These are phyloP conservation scores for Urocyon cinereoargenteus DNA, from an alignment of 2,797 vertebrate species.

Conservation along the genomic window DNA sequence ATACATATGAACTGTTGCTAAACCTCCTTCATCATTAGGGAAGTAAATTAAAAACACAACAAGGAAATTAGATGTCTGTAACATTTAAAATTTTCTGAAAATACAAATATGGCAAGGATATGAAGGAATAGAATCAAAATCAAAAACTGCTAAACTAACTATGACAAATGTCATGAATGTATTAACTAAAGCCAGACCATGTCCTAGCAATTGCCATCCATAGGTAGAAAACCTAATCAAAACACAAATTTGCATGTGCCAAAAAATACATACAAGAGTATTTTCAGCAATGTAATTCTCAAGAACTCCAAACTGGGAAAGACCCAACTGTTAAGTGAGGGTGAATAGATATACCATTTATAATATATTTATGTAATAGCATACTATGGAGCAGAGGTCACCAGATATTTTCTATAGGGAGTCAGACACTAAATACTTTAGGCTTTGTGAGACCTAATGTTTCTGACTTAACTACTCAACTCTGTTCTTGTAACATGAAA, in stretches of 20 bases:
- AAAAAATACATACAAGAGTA: background rate
- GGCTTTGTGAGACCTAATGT: background rate
- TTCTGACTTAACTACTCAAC: background rate
- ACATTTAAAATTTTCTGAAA: background rate
- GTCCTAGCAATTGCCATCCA: background rate
- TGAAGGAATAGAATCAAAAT: background rate
- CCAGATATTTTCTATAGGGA: background rate
- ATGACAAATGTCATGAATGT: background rate
- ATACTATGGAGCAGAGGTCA: background rate
- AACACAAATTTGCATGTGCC: background rate
- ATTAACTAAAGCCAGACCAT: background rate
- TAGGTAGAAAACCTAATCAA: background rate
- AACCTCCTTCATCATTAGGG: background rate
- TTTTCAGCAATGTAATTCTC: background rate
- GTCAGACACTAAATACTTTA: background rate
- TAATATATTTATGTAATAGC: background rate
- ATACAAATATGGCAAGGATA: background rate
- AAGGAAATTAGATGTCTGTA: background rate
- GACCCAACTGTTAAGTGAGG: background rate
- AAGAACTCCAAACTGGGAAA: background rate
- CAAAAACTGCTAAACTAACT: background rate
- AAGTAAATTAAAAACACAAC: background rate
- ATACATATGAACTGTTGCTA: background rate
- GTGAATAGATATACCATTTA: background rate
- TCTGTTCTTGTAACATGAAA: background rate